Evolutionary conservation across 2,888 invertebrate genomes (phyloP), one percentile per base, ranked within the genome.

Genomic region (Napeogenes inachia): DNA sequence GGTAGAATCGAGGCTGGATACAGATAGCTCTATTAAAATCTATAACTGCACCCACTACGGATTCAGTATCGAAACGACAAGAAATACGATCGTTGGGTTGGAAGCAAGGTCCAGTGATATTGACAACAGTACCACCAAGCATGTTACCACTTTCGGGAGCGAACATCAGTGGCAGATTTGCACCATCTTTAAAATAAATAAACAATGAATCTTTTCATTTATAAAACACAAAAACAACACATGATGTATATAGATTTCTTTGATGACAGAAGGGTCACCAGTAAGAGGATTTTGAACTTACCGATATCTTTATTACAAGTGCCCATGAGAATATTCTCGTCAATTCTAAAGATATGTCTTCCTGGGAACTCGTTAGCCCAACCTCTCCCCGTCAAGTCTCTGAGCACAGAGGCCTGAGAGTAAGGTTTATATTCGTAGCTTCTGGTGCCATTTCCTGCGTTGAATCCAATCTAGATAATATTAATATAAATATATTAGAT

Each of bases 141-240:
- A 99, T 99, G 81, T 97, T 98, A 4, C 98, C 99, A 77, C 97
- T 97, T 82, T 98, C 98, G 0, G 98, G 98, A 0, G 98, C 97
- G 75, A 97, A 97, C 72, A 96, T 94, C 59, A 98, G 82, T 0
- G 95, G 95, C 62, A 97, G 92, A 80, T 95, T 93, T 0, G 96
- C 94, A 21, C 95, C 95, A 74, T 95, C 97, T 96, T 70, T 45
- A 66, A 70, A 61, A 63, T 57, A 45, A 55, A 13, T 5, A 21
- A 46, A 30, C 21, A 5, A 45, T 45, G 8, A 32, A 21, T 21
- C 21, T 21, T 21, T 21, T 21, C 21, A 1, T 21, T 21, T 21
- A 1, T 21, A 21, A 21, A 21, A 21, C 21, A 21, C 21, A 21
- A 21, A 21, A 21, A 21, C 21, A 21, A 42, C 33, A 13, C 30